Percentiles rank a stretch among this genome's conserved stretches.
These are phyloP conservation scores for Lophotriccus pileatus DNA, from an alignment of 2,797 vertebrate genomes.

Conservation along the genomic window DNA sequence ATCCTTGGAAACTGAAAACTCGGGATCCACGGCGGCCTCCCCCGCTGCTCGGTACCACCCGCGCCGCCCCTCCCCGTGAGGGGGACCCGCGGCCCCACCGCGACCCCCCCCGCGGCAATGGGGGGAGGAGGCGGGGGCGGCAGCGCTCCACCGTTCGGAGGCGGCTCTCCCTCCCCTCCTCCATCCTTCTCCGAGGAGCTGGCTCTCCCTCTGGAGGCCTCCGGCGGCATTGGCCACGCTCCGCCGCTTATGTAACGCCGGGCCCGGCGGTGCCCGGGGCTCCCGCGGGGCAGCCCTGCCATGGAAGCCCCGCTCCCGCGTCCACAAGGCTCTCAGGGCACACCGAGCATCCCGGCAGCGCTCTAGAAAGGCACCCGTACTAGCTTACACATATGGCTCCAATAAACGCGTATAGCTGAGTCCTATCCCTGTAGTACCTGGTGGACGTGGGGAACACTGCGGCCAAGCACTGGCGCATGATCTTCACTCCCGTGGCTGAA, in stretches of 20 bases:
- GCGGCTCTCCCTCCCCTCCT: too few relatives aligned
- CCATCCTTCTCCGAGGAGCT: not conserved
- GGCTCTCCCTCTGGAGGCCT: conserved; percentile 46
- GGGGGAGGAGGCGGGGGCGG: too few relatives aligned
- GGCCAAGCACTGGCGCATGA: rapidly evolving
- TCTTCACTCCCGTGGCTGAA: too few relatives aligned
- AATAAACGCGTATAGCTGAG: not conserved
- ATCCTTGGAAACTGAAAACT: not conserved
- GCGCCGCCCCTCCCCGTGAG: too few relatives aligned
- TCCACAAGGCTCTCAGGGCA: rapidly evolving
- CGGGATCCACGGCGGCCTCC: rapidly evolving
- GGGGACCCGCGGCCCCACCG: rapidly evolving
- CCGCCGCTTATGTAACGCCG: not conserved
- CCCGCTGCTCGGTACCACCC: not conserved
- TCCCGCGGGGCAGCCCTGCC: rapidly evolving
- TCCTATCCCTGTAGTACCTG: rapidly evolving
- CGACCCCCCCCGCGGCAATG: not conserved
- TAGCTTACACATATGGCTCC: not conserved
- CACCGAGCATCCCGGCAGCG: rapidly evolving
- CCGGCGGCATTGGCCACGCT: not conserved
- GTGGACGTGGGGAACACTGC: not conserved
- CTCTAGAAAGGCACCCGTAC: not conserved
- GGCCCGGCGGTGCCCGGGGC: not conserved
- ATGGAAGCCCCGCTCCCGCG: too few relatives aligned
- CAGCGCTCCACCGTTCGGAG: too few relatives aligned